Base-by-base conservation (phyloP, 1,140 invertebrate genomes). In the Mya arenaria region DNA sequence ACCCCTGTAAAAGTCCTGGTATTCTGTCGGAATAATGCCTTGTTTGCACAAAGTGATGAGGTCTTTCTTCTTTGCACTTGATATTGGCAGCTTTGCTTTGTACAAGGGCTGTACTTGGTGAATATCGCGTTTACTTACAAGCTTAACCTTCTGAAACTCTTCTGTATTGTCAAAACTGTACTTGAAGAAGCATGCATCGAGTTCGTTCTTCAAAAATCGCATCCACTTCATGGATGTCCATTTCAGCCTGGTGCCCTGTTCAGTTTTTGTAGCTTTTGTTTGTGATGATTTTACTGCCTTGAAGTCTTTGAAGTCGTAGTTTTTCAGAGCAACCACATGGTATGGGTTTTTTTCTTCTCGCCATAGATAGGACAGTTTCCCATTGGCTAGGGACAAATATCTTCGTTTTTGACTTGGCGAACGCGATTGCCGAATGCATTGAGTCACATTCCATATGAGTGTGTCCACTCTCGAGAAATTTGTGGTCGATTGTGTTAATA, bases 81-180 rank as follows among this genome's bases (percentile, higher is more conserved):
- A 41, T 17, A 75, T 93, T 4, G 89, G 91, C 62, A 30, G 72
- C 8, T 93, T 93, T 82, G 75, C 93, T 17, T 39, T 92, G 0
- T 86, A 92, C 66, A 92, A 93, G 79, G 88, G n/a, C n/a, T n/a
- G n/a, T n/a, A n/a, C n/a, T n/a, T n/a, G n/a, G n/a, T n/a, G n/a
- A n/a, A n/a, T n/a, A n/a, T n/a, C n/a, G n/a, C n/a, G n/a, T n/a
- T n/a, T n/a, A n/a, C n/a, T n/a, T n/a, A n/a, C n/a, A n/a, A n/a
- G n/a, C n/a, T n/a, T n/a, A n/a, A n/a, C n/a, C n/a, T n/a, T n/a
- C n/a, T n/a, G n/a, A n/a, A n/a, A n/a, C n/a, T n/a, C n/a, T n/a
- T n/a, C n/a, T n/a, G n/a, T n/a, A n/a, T n/a, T n/a, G n/a, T n/a
- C n/a, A n/a, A n/a, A n/a, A n/a, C n/a, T n/a, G n/a, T n/a, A n/a